Conservation (phyloP, 2,888 invertebrate genomes). For the Trimorus sp. region DNA sequence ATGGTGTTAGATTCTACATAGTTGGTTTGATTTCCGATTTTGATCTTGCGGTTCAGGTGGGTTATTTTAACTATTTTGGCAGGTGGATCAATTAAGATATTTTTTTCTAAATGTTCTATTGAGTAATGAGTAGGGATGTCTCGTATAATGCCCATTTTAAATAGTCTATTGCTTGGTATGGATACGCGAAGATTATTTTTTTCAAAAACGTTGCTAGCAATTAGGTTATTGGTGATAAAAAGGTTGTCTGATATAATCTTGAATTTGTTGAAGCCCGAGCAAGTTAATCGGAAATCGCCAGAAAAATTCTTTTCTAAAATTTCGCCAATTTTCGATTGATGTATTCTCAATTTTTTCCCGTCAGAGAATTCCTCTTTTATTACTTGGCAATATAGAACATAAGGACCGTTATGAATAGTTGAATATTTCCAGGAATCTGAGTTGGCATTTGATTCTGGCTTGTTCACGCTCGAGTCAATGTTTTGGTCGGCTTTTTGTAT, state of each 20-base stretch:
- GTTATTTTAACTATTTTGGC: not conserved
- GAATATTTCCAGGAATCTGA: too few relatives aligned
- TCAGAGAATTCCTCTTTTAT: not conserved
- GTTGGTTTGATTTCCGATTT: not conserved
- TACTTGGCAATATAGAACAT: not conserved
- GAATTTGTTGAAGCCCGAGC: constrained; percentile 16
- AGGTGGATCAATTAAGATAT: not conserved
- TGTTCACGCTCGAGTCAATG: too few relatives aligned
- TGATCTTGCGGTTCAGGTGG: not conserved
- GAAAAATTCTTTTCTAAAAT: not conserved
- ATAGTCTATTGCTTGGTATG: not conserved
- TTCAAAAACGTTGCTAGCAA: not conserved
- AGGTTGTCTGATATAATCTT: constrained; percentile 6
- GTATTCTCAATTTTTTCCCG: not conserved
- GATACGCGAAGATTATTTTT: constrained; percentile 6
- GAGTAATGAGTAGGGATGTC: not conserved
- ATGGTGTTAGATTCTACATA: not conserved
- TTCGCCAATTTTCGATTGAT: not conserved
- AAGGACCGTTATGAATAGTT: constrained; percentile 7
- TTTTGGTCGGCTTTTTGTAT: too few relatives aligned
- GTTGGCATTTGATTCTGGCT: too few relatives aligned
- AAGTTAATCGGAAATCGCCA: not conserved
- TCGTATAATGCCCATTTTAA: constrained; percentile 1
- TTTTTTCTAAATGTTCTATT: not conserved
- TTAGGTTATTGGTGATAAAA: not conserved